A percentile compares a stretch with the other conserved stretches of the same genome.
phyloP scores from a whole-genome alignment of 2,113 vertebrate species.

The Trematocara macrostoma region DNA sequence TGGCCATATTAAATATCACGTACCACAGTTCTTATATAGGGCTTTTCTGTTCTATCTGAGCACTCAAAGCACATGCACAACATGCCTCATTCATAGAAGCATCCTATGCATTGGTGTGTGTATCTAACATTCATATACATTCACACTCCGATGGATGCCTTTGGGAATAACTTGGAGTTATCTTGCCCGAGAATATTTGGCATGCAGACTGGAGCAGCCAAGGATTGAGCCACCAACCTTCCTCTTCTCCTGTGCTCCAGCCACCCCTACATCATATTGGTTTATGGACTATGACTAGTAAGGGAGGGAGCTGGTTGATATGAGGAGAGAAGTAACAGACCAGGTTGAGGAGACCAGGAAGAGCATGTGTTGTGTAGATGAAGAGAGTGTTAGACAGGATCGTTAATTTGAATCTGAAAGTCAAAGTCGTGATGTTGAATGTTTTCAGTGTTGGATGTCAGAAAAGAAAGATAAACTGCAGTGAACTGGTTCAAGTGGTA shows the following conservation, averaged over 20 bases:
- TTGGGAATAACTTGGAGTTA: background rate
- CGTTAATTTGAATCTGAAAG: background rate
- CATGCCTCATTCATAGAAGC: background rate
- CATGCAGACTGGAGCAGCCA: background rate
- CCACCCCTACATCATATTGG: background rate
- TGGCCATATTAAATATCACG: background rate
- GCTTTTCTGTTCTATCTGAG: background rate
- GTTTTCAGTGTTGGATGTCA: background rate
- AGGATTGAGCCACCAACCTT: background rate
- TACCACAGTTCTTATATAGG: background rate
- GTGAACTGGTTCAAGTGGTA: background rate
- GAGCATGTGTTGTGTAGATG: background rate
- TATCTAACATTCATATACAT: background rate
- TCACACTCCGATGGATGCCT: background rate
- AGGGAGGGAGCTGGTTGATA: background rate
- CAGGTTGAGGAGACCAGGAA: background rate
- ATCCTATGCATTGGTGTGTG: background rate
- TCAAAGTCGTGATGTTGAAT: background rate
- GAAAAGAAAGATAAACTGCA: background rate
- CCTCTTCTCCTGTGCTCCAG: background rate
- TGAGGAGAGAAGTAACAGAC: background rate
- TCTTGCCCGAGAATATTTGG: background rate
- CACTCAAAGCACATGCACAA: background rate
- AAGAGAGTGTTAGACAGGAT: background rate
- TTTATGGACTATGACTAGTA: background rate